Base-by-base conservation (phyloP, 92 coral and sea anemone species). In the Pocillopora grandis region DNA sequence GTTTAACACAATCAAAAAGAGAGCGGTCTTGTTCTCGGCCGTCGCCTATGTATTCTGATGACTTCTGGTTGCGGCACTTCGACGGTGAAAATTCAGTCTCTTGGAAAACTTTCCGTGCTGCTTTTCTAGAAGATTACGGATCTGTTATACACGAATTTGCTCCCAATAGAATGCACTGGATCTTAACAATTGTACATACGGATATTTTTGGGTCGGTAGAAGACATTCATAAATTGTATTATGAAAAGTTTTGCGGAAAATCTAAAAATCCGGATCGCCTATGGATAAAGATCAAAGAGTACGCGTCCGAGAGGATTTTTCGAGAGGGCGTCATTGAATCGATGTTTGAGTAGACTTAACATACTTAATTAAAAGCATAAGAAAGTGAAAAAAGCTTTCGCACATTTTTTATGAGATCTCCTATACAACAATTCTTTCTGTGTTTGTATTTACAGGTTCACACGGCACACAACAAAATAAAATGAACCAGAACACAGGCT, bases 291-390 rank as follows among this genome's bases (percentile, higher is more conserved):
- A 60, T 91, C 19, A 91, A 91, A 21, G 72, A 88, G 42, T 91
- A 91, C 19, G 94, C 94, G 3, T 58, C 94, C 6, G 91, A 91
- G 65, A 80, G 94, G 68, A 91, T 91, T 60, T 91, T 91, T 76
- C 77, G 94, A 12, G 94, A 91, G 77, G 94, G 94, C 0, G 91
- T 91, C 33, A 90, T 87, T 16, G 94, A 91, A 59, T 91, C 94
- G 12, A 82, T 91, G 80, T 88, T 88, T 66, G 94, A 85, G 62
- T 88, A 82, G 86, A 23, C 65, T 12, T 27, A 35, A 27, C 5
- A 15, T 15, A 37, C 0, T 14, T 33, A 20, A 8, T 17, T 14
- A 58, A n/a, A 0, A 63, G 9, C 9, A 58, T 20, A 57, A 23
- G 52, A 1, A 9, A 55, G 52, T 27, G 72, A 36, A 36, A 33